These are phyloP conservation scores for Schizaphis graminum DNA, from an alignment of 2,888 invertebrate species.

Conservation along the genomic window DNA sequence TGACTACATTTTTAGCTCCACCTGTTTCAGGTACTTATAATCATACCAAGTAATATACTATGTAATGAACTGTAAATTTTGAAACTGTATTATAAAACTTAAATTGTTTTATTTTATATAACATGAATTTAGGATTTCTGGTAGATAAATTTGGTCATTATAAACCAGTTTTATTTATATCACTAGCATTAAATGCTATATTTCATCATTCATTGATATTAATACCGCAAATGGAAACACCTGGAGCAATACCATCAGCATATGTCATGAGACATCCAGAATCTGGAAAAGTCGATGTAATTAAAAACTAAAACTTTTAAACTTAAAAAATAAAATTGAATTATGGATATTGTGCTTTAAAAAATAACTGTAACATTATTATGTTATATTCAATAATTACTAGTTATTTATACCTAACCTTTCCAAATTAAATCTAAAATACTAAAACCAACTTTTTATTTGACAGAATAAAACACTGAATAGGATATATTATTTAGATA, in stretches of 20 bases:
- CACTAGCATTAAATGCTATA: conserved; percentile 82
- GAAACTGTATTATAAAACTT: background rate
- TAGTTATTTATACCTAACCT: background rate
- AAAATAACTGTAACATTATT: background rate
- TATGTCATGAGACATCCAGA: conserved; percentile 83
- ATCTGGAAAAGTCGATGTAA: conserved; percentile 80
- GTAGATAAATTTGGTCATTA: conserved; percentile 91
- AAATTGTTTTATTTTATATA: background rate
- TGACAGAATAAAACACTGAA: background rate
- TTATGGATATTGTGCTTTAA: background rate
- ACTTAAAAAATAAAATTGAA: background rate
- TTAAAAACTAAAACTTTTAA: conserved; percentile 61
- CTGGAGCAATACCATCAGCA: conserved; percentile 81
- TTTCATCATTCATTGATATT: conserved; percentile 85
- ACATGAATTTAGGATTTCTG: conserved; percentile 77
- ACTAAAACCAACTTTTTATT: background rate
- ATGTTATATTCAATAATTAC: background rate
- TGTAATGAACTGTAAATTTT: background rate
- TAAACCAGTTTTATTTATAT: conserved; percentile 85
- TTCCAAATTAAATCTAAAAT: background rate
- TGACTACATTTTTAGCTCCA: conserved; percentile 88
- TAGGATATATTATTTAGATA: background rate
- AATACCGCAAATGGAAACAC: conserved; percentile 85
- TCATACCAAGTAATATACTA: background rate
- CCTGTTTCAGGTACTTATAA: conserved; percentile 79